These are phyloP conservation scores for Notiomystis cincta DNA, from an alignment of 2,113 vertebrate species.

Conservation along the genomic window DNA sequence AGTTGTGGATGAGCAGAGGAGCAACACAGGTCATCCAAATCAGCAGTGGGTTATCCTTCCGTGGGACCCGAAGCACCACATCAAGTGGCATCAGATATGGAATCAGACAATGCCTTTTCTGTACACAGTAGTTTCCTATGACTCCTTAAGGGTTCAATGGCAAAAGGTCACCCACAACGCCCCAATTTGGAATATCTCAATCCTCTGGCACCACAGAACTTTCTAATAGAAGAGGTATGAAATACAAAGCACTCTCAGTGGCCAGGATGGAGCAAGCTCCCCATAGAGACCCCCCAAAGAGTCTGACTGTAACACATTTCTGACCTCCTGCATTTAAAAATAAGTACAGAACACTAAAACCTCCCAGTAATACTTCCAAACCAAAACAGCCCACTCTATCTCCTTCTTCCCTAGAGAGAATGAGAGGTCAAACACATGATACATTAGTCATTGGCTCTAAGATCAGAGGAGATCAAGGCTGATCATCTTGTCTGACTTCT, in stretches of 20 bases:
- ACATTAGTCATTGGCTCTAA: constrained; percentile 31
- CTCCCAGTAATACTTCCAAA: neutral
- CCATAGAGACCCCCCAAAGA: neutral
- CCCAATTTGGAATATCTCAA: neutral
- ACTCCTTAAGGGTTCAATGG: neutral
- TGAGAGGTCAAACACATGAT: constrained; percentile 46
- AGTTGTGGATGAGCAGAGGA: neutral
- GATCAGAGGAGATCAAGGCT: neutral
- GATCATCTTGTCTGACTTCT: constrained; percentile 17
- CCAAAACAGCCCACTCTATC: neutral
- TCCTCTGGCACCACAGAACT: neutral
- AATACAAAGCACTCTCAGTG: neutral
- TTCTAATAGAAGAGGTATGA: neutral
- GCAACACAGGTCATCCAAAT: neutral
- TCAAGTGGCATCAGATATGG: neutral
- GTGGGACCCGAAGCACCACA: rapidly evolving
- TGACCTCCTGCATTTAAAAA: neutral
- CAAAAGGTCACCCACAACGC: neutral
- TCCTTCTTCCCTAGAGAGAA: neutral
- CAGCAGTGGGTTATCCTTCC: neutral
- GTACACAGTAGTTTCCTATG: neutral
- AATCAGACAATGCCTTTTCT: neutral
- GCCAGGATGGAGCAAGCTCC: neutral
- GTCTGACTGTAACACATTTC: neutral
- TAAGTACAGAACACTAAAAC: neutral